These are phyloP conservation scores for Drosophila cognata DNA, from an alignment of 2,888 invertebrate species.

Conservation along the genomic window DNA sequence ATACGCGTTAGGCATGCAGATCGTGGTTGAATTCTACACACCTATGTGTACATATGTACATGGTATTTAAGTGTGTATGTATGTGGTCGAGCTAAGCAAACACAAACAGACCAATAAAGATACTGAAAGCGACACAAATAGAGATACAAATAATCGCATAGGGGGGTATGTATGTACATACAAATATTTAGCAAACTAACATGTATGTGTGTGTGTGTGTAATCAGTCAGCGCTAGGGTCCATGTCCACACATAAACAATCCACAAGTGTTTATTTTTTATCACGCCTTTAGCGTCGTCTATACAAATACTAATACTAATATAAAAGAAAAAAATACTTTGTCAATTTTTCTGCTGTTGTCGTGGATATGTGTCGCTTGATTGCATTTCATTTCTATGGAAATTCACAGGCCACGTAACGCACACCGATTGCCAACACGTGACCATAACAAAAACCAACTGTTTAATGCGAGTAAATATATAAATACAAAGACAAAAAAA, in stretches of 20 bases:
- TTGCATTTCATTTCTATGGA: slow-evolving; percentile 65
- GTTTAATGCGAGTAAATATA: slow-evolving; percentile 11
- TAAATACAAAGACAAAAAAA: slow-evolving; percentile 17
- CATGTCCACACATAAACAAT: slow-evolving; percentile 45
- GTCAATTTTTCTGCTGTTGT: slow-evolving; percentile 19
- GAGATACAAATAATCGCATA: slow-evolving; percentile 18
- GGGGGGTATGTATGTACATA: not conserved
- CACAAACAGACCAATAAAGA: slow-evolving; percentile 30
- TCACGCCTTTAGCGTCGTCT: slow-evolving; percentile 31
- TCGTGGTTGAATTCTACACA: slow-evolving; percentile 13
- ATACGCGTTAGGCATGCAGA: slow-evolving; percentile 4
- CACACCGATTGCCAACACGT: slow-evolving; percentile 64
- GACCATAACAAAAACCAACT: slow-evolving; percentile 56
- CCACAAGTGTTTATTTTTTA: slow-evolving; percentile 61
- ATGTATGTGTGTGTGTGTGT: not conserved
- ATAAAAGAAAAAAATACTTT: slow-evolving; percentile 15
- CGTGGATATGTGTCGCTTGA: slow-evolving; percentile 34
- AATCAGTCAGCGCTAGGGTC: slow-evolving; percentile 30
- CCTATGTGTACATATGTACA: slow-evolving; percentile 4
- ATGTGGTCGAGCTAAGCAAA: slow-evolving; percentile 23
- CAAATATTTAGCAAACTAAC: not conserved
- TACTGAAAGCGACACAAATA: slow-evolving; percentile 28
- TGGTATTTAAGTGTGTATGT: not conserved
- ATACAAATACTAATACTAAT: slow-evolving; percentile 10
- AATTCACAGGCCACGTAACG: slow-evolving; percentile 66